Evolutionary conservation across 2,888 invertebrate species (phyloP).

Genomic region (Netelia inedita): DNA sequence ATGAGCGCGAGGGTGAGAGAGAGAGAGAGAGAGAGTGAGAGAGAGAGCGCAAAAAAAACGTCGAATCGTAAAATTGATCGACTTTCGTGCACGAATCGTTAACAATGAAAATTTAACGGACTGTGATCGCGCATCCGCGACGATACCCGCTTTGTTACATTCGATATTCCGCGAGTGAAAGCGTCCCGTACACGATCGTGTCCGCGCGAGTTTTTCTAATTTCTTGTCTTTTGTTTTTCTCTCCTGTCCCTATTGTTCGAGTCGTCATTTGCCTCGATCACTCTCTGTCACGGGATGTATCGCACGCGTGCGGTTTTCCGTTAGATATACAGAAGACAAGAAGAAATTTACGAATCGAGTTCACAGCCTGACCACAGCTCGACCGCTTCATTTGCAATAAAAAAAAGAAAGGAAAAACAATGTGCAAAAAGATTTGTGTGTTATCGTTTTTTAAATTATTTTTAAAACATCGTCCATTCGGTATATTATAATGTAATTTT

Average conservation of each 20-base stretch:
- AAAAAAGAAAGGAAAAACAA: constrained; percentile 1
- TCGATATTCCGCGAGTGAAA: constrained; percentile 61
- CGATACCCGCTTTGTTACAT: constrained; percentile 42
- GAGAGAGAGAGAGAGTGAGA: too few relatives aligned
- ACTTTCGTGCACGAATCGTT: constrained; percentile 51
- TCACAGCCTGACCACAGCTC: background rate
- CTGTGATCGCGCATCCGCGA: constrained; percentile 65
- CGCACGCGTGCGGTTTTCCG: constrained; percentile 45
- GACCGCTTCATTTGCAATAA: background rate
- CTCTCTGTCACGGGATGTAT: background rate
- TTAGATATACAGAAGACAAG: background rate
- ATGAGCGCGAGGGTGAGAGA: too few relatives aligned
- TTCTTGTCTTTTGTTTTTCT: constrained; percentile 9
- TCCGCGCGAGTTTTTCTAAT: constrained; percentile 17
- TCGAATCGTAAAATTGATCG: constrained; percentile 43
- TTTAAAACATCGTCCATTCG: background rate
- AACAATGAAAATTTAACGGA: constrained; percentile 58
- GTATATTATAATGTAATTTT: too few relatives aligned
- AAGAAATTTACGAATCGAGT: background rate
- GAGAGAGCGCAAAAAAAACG: constrained; percentile 1
- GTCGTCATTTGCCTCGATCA: constrained; percentile 15
- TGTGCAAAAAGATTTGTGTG: background rate
- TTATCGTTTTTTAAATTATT: background rate
- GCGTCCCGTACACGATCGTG: constrained; percentile 44
- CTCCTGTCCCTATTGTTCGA: constrained; percentile 3